Evolutionary conservation across 2,797 vertebrate species (phyloP), one percentile per base, ranked within the genome.

Genomic region (Pipistrellus kuhlii): DNA sequence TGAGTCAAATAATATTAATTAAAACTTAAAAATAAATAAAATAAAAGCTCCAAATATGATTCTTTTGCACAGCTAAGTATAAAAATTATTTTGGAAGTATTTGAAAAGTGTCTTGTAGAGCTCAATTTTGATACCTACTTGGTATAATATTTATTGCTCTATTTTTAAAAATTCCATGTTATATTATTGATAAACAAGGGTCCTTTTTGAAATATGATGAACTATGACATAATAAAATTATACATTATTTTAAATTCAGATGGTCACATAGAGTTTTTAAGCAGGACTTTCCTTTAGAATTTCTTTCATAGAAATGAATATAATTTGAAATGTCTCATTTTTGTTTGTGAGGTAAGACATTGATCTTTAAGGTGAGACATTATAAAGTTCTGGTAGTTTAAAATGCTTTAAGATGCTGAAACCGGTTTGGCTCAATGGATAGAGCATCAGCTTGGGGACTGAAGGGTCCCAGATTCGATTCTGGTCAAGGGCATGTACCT

Each of bases 251-350:
- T 48, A 85, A 94, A 85, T 83, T 85, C 38, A 90, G 38, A 72
- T 71, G 11, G 64, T 89, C 21, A 62, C 41, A 57, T 23, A 91
- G 20, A 1, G 0, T 20, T 94, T 90, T 94, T 44, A 90, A 85
- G 41, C 13, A 78, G 25, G 21, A 15, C 1, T 32, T 4, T 32
- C 1, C 57, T 75, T 73, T 44, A 66, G 85, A 91, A 85, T 92
- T 75, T 25, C 30, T 93, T 93, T 75, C n/a, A 90, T 41, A 88
- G 59, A 90, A 85, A 46, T 85, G 38, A 86, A 90, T 93, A 88
- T 71, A 27, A 94, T 90, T 93, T 85, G 55, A 46, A 93, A 88
- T 72, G 15, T 48, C 55, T 41, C 32, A 57, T 86, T 77, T 87
- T 51, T 89, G 21, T 48, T 91, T 85, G 21, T 86, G 53, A 51